Evolutionary conservation across 1,140 invertebrate genomes (phyloP), one percentile per base, ranked within the genome.

Genomic region (Telenomus remus): DNA sequence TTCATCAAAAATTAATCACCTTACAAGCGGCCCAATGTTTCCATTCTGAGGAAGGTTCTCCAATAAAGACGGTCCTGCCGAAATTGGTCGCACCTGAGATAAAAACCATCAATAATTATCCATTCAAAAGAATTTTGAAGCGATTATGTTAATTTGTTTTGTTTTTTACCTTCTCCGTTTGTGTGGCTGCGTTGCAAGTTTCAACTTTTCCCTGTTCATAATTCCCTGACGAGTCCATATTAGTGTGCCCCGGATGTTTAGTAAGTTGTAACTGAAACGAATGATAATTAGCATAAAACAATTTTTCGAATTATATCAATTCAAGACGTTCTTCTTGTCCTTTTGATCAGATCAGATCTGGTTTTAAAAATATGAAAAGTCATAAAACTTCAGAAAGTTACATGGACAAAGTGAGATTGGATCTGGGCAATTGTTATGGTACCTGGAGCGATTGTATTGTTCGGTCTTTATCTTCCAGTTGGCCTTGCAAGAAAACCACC

Each of bases 401-500:
- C n/a, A n/a, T n/a, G n/a, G n/a, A n/a, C 19, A 27, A 27, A 27
- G 19, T 27, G 19, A 27, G 19, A 27, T 27, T 6, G 2, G 19
- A 27, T 27, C 34, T 19, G 16, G 15, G 44, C 44, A 48, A 1
- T 56, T 57, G 7, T n/a, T 39, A 0, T 76, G 15, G 39, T 86
- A 92, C 90, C 82, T 93, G 92, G 72, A 94, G 87, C 74, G 90
- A 81, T 79, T 91, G 89, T 81, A 94, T 93, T 60, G 90, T 91
- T 61, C 91, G 88, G 81, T 94, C 93, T 80, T 90, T 91, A 84
- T 94, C 93, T 77, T 94, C 92, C 56, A 94, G 83, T 88, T 94
- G 92, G 54, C 91, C 93, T 90, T 94, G 93, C 81, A 94, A 88
- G 82, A 93, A 93, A 82, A 94, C 86, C 72, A 94, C 92, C 87